Conservation (phyloP, 2,888 invertebrate genomes). For the Agonopterix subpropinquella region DNA sequence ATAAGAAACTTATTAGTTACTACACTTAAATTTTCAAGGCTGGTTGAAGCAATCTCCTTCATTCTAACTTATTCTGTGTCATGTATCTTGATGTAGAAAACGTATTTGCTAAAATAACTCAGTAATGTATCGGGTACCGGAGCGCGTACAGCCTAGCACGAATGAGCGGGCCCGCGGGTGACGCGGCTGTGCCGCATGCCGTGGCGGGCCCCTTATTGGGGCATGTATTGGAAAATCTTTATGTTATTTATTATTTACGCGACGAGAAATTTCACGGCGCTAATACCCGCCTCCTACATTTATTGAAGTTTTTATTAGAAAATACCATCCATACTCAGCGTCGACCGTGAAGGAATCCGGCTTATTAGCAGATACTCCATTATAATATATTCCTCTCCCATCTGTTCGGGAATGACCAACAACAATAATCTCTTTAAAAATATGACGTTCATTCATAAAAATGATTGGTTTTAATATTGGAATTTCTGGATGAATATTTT, state of each 20-base stretch:
- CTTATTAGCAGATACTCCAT: conserved; percentile 24
- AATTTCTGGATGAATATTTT: conserved; percentile 8
- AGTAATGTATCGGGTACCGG: not conserved
- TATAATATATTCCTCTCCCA: conserved; percentile 17
- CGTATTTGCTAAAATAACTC: conserved; percentile 10
- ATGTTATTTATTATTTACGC: conserved; percentile 66
- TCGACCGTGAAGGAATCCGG: conserved; percentile 31
- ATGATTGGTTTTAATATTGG: conserved; percentile 13
- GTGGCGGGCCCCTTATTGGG: conserved; percentile 36
- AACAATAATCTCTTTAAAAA: conserved; percentile 33
- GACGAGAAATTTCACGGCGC: conserved; percentile 47
- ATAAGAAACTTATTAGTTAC: no score
- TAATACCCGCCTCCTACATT: conserved; percentile 60
- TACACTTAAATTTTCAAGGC: no score
- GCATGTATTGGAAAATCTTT: conserved; percentile 62
- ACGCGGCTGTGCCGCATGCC: not conserved
- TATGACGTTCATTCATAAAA: conserved; percentile 23
- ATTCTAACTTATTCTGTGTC: no score
- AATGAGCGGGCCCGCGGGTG: no score
- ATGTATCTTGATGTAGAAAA: no score
- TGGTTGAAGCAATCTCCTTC: no score
- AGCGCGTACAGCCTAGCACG: no score
- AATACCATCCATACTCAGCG: conserved; percentile 46
- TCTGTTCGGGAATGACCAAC: conserved; percentile 15
- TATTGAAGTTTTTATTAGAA: conserved; percentile 63